These are phyloP conservation scores for Drosophila histrio DNA, from an alignment of 2,888 invertebrate genomes.

Conservation along the genomic window DNA sequence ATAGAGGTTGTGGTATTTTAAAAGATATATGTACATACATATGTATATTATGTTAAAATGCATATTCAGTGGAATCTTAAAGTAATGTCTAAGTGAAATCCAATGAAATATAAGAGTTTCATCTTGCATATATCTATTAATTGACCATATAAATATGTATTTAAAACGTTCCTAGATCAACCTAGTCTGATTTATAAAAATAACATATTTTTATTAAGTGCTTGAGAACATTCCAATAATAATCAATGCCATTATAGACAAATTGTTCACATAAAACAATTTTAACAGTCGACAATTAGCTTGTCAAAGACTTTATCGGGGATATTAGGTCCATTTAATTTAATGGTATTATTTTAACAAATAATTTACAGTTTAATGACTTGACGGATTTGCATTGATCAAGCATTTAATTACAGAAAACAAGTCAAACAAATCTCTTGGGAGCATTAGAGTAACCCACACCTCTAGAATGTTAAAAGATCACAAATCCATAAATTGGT, in stretches of 20 bases:
- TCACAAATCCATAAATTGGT: conserved; percentile 31
- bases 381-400: conserved; percentile 21
- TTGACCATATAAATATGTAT: too few relatives aligned
- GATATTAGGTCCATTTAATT: conserved; percentile 37
- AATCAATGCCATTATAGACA: neutral
- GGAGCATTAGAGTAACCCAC: conserved; percentile 42
- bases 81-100: too few relatives aligned
- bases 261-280: neutral
- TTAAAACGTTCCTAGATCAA: too few relatives aligned
- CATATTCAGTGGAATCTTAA: too few relatives aligned
- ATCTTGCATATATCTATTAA: too few relatives aligned
- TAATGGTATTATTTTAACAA: conserved; percentile 20
- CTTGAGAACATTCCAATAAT: neutral
- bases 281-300: neutral
- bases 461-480: conserved; percentile 23
- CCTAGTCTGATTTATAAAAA: neutral
- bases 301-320: conserved; percentile 20
- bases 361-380: conserved; percentile 12
- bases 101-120: too few relatives aligned
- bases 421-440: conserved; percentile 5
- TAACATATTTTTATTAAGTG: neutral
- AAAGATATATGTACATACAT: too few relatives aligned
- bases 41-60: too few relatives aligned
- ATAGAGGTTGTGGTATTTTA: too few relatives aligned
- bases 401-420: conserved; percentile 35